Evolutionary conservation across 2,888 invertebrate genomes (phyloP).

Genomic region (Drosophila monieri): DNA sequence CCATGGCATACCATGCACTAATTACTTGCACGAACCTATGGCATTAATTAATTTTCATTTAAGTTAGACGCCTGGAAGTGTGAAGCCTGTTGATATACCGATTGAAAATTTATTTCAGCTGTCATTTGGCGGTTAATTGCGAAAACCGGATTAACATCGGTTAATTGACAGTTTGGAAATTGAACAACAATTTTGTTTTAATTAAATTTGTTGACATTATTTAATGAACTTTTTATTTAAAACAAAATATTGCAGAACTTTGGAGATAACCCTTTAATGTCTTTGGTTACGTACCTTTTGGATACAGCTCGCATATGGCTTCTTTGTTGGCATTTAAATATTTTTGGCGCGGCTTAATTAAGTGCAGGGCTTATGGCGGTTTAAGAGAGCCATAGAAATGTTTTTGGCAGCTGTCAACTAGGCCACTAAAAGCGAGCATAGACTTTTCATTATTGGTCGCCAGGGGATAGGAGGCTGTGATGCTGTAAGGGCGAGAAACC

Average conservation of each 20-base stretch:
- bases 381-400: conserved; percentile 22
- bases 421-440: conserved; percentile 43
- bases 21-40: conserved; percentile 28
- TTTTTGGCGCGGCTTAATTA: conserved; percentile 26
- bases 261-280: neutral
- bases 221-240: conserved; percentile 1
- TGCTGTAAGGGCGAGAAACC: conserved; percentile 20
- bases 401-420: conserved; percentile 58
- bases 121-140: conserved; percentile 46
- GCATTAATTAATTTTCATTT: conserved; percentile 54
- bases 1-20: conserved; percentile 2
- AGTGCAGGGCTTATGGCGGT: conserved; percentile 39
- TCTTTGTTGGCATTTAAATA: conserved; percentile 33
- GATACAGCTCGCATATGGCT: conserved; percentile 1
- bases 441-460: conserved; percentile 50
- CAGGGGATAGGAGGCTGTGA: conserved; percentile 19
- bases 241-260: neutral
- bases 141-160: conserved; percentile 51
- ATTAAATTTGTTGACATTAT: conserved; percentile 2
- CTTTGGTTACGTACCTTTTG: neutral
- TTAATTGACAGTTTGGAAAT: conserved; percentile 37
- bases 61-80: conserved; percentile 24
- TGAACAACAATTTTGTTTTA: conserved; percentile 5
- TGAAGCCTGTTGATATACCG: conserved; percentile 14
- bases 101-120: conserved; percentile 32